Evolutionary conservation across 2,113 vertebrate species (phyloP), one percentile per base, ranked within the genome.

Genomic region (Thalassoma bifasciatum): DNA sequence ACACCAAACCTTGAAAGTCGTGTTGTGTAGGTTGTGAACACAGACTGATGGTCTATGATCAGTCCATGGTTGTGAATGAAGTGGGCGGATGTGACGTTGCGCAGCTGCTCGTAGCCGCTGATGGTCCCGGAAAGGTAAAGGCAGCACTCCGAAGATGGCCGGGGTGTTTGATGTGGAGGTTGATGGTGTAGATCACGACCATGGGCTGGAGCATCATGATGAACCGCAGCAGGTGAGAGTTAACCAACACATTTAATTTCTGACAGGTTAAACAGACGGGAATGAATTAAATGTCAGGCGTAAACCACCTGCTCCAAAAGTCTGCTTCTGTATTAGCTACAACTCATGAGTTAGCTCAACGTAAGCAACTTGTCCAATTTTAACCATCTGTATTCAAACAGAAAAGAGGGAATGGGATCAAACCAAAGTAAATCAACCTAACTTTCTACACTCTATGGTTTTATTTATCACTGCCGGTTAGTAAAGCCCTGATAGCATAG

Each of bases 91-190:
- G 74, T 81, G 66, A 46, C 37, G 17, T 12, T 46, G 7, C 26
- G 4, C 13, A 21, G 37, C 56, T 40, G 17, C 49, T 36, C 11
- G 75, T 79, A 84, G 75, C 86, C 44, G 85, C 85, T 75, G 83
- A 91, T 91, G 85, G 86, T 47, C 84, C 84, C 88, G 75, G 83
- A 90, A 88, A 34, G 58, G 66, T 84, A 86, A n/a, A 83, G 57
- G 66, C 64, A 79, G 71, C 85, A 85, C 87, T 93, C 88, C 68
- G 89, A 95, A 93, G 86, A 95, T 95, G 94, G 94, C 94, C 67
- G 94, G 93, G 64, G 93, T 95, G 93, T 94, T 95, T 84, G 94
- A 95, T 90, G 94, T 95, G 91, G 94, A 94, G 91, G 94, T 94
- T 79, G 92, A 94, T 79, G 94, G 94, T 75, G 91, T 93, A 14